Percentiles rank a stretch among this genome's conserved stretches.
phyloP scores from a whole-genome alignment of 2,797 vertebrate genomes.

The Aplochiton taeniatus region DNA sequence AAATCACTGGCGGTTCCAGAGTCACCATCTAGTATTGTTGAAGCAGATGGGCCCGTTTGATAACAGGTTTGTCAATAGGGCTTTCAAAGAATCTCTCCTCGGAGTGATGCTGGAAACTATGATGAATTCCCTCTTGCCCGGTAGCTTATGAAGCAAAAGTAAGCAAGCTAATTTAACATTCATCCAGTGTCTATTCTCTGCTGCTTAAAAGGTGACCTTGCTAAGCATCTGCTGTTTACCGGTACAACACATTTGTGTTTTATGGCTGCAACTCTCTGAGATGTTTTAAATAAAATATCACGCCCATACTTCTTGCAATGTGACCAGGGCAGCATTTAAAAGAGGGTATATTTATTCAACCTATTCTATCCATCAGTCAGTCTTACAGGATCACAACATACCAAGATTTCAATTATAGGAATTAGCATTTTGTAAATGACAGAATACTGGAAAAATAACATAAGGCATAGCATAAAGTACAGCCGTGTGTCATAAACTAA shows the following conservation, averaged over 20 bases:
- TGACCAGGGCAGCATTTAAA: no score
- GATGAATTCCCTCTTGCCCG: slow-evolving; percentile 16
- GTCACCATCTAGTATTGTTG: neutral
- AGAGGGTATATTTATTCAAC: no score
- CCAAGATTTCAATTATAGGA: no score
- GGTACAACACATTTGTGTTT: neutral
- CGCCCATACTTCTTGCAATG: no score
- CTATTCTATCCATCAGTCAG: no score
- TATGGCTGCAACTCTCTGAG: neutral
- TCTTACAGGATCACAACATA: no score
- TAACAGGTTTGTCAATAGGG: neutral
- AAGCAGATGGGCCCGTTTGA: slow-evolving; percentile 12
- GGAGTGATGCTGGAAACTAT: slow-evolving; percentile 6
- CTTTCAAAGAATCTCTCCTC: neutral
- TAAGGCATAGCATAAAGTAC: no score
- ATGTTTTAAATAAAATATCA: no score
- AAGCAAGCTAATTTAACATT: slow-evolving; percentile 39
- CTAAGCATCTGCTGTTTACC: slow-evolving; percentile 40
- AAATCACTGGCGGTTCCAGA: no score
- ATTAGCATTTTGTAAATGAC: no score
- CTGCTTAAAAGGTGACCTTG: slow-evolving; percentile 50
- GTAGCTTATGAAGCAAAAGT: slow-evolving; percentile 25
- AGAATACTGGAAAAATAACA: no score
- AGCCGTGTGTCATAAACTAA: no score
- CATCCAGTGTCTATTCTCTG: slow-evolving; percentile 22